phyloP scores from a whole-genome alignment of 1,140 invertebrate genomes.

The Idris sp. region DNA sequence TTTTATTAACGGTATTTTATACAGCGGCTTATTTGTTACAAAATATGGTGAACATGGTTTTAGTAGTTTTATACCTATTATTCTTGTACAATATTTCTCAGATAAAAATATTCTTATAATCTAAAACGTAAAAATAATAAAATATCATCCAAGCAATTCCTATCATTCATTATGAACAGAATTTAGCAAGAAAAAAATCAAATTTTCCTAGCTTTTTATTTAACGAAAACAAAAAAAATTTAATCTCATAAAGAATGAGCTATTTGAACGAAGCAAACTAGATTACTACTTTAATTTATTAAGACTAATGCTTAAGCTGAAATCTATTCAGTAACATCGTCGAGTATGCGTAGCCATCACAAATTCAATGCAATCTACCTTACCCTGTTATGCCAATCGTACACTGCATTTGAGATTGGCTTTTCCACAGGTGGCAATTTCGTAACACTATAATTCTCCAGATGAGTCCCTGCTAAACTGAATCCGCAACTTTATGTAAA shows the following conservation, averaged over 20 bases:
- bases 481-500: constrained; percentile 12
- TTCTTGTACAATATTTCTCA: too few relatives aligned
- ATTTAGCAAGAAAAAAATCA: too few relatives aligned
- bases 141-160: too few relatives aligned
- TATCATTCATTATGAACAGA: too few relatives aligned
- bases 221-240: neutral
- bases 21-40: too few relatives aligned
- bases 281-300: constrained; percentile 35
- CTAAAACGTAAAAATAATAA: too few relatives aligned
- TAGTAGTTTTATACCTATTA: too few relatives aligned
- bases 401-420: constrained; percentile 35
- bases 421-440: constrained; percentile 49
- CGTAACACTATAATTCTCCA: constrained; percentile 22
- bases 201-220: too few relatives aligned
- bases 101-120: too few relatives aligned
- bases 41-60: too few relatives aligned
- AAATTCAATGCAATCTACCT: constrained; percentile 49
- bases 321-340: constrained; percentile 37
- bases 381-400: constrained; percentile 43
- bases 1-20: too few relatives aligned
- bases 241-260: constrained; percentile 14
- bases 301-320: constrained; percentile 31
- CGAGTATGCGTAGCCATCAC: constrained; percentile 39
- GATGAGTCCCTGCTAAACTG: constrained; percentile 24
- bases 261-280: constrained; percentile 5